Conservation (phyloP, 2,113 vertebrate genomes). For the Erpornis zantholeuca region DNA sequence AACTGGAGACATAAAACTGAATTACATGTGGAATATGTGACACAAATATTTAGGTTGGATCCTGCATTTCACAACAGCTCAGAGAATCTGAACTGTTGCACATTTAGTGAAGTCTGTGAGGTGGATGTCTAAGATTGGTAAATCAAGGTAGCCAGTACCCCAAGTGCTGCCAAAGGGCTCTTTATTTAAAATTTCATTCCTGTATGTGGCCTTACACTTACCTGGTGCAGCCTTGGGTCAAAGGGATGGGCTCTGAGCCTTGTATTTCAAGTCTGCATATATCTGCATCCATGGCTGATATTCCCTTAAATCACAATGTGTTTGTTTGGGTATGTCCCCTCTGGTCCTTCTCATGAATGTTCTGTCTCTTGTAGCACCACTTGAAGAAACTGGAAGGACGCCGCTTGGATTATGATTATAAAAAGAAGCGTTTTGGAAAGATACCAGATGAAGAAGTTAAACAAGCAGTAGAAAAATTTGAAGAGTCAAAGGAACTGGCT, state of each 20-base stretch:
- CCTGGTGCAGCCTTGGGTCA: background rate
- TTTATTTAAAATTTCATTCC: background rate
- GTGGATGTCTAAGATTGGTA: background rate
- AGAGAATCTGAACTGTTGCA: background rate
- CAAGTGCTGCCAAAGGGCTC: background rate
- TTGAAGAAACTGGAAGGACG: constrained; percentile 94
- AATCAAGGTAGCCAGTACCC: background rate
- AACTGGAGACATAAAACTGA: background rate
- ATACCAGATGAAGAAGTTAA: constrained; percentile 90
- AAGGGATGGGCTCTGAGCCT: background rate
- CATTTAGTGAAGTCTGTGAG: background rate
- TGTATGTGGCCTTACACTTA: background rate
- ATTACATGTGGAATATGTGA: background rate
- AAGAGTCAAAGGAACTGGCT: constrained; percentile 93
- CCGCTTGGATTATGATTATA: constrained; percentile 94
- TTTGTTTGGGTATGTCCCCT: background rate
- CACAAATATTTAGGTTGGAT: background rate
- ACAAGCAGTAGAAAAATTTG: constrained; percentile 93
- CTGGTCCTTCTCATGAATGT: background rate
- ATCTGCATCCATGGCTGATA: background rate
- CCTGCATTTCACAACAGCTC: background rate
- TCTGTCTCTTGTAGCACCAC: constrained; percentile 79
- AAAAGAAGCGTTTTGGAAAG: constrained; percentile 91
- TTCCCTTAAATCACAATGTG: background rate
- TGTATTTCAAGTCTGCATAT: background rate